Base-by-base conservation (phyloP, 2,888 invertebrate species). In the Phania funesta region DNA sequence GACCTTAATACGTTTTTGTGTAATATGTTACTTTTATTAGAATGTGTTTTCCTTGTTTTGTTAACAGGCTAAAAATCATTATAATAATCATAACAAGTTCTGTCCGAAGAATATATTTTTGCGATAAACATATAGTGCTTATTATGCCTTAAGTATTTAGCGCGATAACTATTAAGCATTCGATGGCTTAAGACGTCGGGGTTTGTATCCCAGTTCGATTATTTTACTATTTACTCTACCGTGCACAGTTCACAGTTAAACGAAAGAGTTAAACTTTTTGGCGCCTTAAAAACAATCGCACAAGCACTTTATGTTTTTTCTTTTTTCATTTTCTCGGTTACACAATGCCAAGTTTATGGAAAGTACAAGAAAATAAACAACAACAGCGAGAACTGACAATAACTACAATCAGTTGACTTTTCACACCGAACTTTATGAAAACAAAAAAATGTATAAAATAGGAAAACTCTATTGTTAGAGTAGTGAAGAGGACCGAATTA, bases 251-350 rank as follows among this genome's bases (percentile, higher is more conserved):
- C 29, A 52, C 18, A 50, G 38, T 26, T 41, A 44, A 68, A 44
- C 46, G 58, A 82, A 82, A 78, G 82, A 82, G 82, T 82, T 82
- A 70, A 78, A 82, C 65, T 78, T 75, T 70, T 82, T 82, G 82
- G 78, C 82, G 82, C 82, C 82, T 60, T 70, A 75, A 75, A 75
- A 54, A 68, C 68, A 65, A 70, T 70, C 20, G 65, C 35, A 70
- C 50, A 68, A 50, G 16, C 18, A 11, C n/a, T 29, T 38, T 48
- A 18, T 62, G 32, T 18, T 3, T 13, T 32, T 24, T 54, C 46
- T 74, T 74, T 60, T 52, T 52, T 52, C 41, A 18, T 54, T 22
- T 73, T 20, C 29, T 76, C 54, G 16, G 29, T 56, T 70, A 74
- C 74, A 78, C 82, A 78, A 70, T 78, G 82, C 74, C 82, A 82